A percentile compares a stretch with the other conserved stretches of the same genome.
Conservation (phyloP, 2,113 vertebrate species). For the Strix uralensis region DNA sequence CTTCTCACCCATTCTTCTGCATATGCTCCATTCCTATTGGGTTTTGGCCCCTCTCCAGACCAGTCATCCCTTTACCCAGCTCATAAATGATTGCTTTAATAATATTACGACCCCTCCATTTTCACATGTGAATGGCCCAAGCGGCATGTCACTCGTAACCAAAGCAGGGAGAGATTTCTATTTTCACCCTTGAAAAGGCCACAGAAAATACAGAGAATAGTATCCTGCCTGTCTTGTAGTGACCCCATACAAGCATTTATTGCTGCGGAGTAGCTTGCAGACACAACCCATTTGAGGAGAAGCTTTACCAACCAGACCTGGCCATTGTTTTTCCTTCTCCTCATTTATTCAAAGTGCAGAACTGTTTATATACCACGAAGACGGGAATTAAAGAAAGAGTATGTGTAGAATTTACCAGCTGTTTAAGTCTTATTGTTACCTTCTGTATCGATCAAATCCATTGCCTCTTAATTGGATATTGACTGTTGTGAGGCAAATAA, state of each 20-base stretch:
- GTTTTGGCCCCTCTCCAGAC: not conserved
- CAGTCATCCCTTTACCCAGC: not conserved
- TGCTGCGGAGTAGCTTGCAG: not conserved
- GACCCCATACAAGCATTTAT: not conserved
- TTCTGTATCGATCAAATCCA: conserved; percentile 36
- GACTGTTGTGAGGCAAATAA: conserved; percentile 64
- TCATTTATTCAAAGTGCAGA: not conserved
- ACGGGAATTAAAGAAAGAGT: not conserved
- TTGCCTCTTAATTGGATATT: conserved; percentile 64
- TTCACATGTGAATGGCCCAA: conserved; percentile 18
- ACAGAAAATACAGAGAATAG: not conserved
- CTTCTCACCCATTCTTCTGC: not conserved
- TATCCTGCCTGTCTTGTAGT: not conserved
- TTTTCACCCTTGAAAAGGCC: conserved; percentile 28
- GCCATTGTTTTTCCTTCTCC: not conserved
- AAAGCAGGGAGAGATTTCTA: not conserved
- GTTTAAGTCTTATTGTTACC: conserved; percentile 49
- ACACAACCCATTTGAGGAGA: not conserved
- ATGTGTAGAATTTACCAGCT: conserved; percentile 12
- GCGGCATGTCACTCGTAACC: not conserved
- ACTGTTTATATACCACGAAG: not conserved
- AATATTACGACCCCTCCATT: not conserved
- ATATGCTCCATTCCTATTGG: not conserved
- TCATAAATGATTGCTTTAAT: conserved; percentile 24
- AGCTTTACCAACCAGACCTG: conserved; percentile 1